Evolutionary conservation across 2,113 vertebrate species (phyloP).

Genomic region (Coreoperca whiteheadi): DNA sequence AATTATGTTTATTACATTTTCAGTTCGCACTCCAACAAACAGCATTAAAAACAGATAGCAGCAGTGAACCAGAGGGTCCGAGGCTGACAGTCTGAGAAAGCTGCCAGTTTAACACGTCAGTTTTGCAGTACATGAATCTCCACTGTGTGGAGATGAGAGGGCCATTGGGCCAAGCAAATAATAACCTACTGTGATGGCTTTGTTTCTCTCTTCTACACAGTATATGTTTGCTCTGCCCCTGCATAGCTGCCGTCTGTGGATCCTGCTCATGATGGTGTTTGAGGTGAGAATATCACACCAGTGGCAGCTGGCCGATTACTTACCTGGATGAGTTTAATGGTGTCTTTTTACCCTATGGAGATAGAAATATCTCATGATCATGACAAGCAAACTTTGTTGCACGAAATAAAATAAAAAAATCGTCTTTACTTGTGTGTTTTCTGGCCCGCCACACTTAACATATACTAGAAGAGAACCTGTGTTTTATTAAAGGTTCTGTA

Average conservation of each 20-base stretch:
- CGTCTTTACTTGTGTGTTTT: not conserved
- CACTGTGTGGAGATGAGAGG: not conserved
- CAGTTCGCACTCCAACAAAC: not conserved
- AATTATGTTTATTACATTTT: not conserved
- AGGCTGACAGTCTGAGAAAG: not conserved
- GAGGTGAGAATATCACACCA: conserved; percentile 63
- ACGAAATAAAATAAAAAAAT: not conserved
- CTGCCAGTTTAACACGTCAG: not conserved
- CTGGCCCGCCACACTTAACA: not conserved
- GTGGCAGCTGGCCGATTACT: not conserved
- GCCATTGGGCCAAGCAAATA: not conserved
- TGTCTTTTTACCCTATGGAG: not conserved
- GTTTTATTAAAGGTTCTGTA: too few species aligned
- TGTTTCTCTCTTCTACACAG: conserved; percentile 40
- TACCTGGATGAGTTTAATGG: not conserved
- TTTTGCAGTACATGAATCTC: not conserved
- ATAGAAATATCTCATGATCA: not conserved
- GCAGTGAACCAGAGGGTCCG: not conserved
- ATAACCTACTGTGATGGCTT: not conserved
- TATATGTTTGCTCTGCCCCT: conserved; percentile 71
- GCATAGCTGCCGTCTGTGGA: conserved; percentile 68
- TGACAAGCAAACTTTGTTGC: not conserved
- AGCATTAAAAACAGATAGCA: not conserved
- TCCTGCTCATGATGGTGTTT: conserved; percentile 68
- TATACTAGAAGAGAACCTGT: too few species aligned